Percentiles rank a stretch among this genome's conserved stretches.
Evolutionary conservation across 2,797 vertebrate genomes (phyloP).

Genomic region (Liasis olivaceus): DNA sequence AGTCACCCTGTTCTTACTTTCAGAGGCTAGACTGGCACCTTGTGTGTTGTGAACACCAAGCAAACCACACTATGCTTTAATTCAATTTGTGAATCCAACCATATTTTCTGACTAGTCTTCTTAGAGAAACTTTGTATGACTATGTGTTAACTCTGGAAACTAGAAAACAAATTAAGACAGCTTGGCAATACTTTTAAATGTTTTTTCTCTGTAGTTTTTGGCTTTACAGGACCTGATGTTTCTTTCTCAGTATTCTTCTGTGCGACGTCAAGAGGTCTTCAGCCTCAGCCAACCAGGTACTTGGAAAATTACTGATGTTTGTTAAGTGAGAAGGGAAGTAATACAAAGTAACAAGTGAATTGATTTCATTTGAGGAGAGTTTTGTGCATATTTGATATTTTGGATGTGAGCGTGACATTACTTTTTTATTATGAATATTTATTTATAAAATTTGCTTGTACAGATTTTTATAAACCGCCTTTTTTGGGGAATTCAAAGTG

Average conservation of each 20-base stretch:
- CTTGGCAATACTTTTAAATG: neutral
- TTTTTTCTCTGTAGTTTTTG: slow-evolving; percentile 81
- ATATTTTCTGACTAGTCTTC: neutral
- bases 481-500: neutral
- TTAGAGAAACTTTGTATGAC: neutral
- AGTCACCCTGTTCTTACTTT: neutral
- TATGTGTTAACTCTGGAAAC: slow-evolving; percentile 1
- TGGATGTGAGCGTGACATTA: neutral
- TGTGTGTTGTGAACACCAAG: neutral
- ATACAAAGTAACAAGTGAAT: neutral
- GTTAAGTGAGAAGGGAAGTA: neutral
- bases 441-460: neutral
- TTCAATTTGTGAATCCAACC: neutral
- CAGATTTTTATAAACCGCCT: neutral
- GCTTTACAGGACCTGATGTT: slow-evolving; percentile 94
- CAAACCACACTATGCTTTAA: neutral
- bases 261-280: slow-evolving; percentile 89
- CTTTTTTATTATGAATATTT: neutral
- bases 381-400: slow-evolving; percentile 3
- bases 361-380: neutral
- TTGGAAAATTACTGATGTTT: neutral
- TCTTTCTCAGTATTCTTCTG: slow-evolving; percentile 89
- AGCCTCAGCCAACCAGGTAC: slow-evolving; percentile 97
- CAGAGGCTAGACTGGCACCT: neutral
- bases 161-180: neutral